Evolutionary conservation across 64 coral and sea anemone species (phyloP), one percentile per base, ranked within the genome.

Genomic region (Stichodactyla helianthus): DNA sequence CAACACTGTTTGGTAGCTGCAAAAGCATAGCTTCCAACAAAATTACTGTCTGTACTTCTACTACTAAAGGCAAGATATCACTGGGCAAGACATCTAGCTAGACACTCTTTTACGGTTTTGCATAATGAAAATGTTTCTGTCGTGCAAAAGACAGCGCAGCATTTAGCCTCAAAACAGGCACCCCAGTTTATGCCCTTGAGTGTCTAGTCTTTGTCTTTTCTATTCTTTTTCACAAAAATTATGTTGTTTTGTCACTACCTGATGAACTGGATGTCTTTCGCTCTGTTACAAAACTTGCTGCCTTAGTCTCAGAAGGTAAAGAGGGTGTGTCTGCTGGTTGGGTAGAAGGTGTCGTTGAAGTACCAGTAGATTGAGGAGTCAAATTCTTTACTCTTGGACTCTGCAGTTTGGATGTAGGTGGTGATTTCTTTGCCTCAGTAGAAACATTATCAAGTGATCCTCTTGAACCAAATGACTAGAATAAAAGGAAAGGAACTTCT

Each of bases 391-490:
- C 74, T 83, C 92, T 93, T 52, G 94, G 91, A 60, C 89, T 87
- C 59, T 82, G 77, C 13, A 85, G 50, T 84, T 85, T 93, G 6
- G 85, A 87, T 19, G 86, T 63, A 58, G 94, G 88, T 13, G 94
- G 85, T 6, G 88, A 93, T 0, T 87, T 50, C 61, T 85, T 96
- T 60, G 51, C 85, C 14, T 89, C 87, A 50, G 27, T 54, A 6
- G 78, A 77, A 79, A 92, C 15, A 53, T 82, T 93, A 26, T 96
- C 94, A 51, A 96, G 82, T 18, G 94, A 96, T 51, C 94, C 91
- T 90, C 91, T 93, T 54, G 94, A 96, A 16, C 94, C 94, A 96
- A 93, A 96, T 54, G 90, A 92, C 90, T 92, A 26, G 85, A 53
- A 87, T 26, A 65, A 14, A 51, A 6, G 7, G 2, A 44, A 44